These are phyloP conservation scores for Pipistrellus pipistrellus DNA, from an alignment of 2,797 vertebrate genomes.

Conservation along the genomic window DNA sequence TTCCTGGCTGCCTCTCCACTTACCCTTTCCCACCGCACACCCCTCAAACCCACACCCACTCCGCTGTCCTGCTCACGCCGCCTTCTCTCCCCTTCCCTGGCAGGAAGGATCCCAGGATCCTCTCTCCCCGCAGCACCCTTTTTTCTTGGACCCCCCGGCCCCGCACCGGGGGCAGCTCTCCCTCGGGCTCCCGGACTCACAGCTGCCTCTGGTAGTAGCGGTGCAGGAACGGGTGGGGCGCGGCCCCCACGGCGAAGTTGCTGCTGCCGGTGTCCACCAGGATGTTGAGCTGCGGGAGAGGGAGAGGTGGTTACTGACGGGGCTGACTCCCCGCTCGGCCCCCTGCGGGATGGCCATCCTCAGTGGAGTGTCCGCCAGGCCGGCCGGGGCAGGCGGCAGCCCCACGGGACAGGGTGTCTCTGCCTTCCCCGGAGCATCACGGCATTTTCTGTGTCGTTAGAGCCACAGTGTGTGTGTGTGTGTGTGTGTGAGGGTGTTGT, in stretches of 20 bases:
- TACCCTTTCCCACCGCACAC: not conserved
- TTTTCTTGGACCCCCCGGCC: not conserved
- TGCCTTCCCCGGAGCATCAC: not conserved
- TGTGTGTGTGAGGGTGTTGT: not conserved
- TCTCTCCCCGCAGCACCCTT: not conserved
- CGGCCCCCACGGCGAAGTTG: slow-evolving; percentile 98
- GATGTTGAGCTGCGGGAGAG: slow-evolving; percentile 94
- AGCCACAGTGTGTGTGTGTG: fast-evolving
- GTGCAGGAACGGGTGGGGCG: slow-evolving; percentile 96
- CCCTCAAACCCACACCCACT: not conserved
- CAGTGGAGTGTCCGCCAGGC: not conserved
- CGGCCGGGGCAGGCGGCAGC: not conserved
- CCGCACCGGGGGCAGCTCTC: not conserved
- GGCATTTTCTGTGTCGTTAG: not conserved
- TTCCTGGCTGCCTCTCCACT: not conserved
- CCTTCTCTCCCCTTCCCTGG: not conserved
- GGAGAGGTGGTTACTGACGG: not conserved
- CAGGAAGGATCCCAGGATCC: not conserved
- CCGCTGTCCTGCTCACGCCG: not conserved
- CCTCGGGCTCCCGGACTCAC: slow-evolving; percentile 89
- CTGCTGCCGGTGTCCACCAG: slow-evolving; percentile 99
- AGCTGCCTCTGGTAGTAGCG: slow-evolving; percentile 97
- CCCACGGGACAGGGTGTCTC: not conserved
- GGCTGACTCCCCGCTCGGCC: not conserved
- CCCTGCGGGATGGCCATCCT: not conserved